These are phyloP conservation scores for Leptinotarsa lineolata DNA, from an alignment of 1,140 invertebrate species.

Conservation along the genomic window DNA sequence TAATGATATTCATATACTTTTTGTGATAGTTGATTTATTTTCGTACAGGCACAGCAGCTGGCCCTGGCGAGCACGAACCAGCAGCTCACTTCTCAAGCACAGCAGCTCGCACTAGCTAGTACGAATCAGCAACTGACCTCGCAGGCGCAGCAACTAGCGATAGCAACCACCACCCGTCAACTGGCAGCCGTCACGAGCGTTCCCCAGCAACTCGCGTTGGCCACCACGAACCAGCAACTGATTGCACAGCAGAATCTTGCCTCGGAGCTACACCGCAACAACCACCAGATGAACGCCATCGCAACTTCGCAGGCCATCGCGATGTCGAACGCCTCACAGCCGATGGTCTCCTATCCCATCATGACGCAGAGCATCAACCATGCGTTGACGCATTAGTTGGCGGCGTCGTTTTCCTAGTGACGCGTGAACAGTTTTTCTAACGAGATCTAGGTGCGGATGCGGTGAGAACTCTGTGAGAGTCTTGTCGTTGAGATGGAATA, in stretches of 20 bases:
- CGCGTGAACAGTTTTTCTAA: not conserved
- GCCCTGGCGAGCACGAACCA: conserved; percentile 47
- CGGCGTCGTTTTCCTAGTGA: conserved; percentile 10
- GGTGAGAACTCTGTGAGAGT: no score
- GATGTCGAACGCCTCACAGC: conserved; percentile 62
- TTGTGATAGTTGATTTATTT: conserved; percentile 33
- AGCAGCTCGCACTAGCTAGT: conserved; percentile 47
- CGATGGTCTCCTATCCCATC: conserved; percentile 74
- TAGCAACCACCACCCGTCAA: conserved; percentile 50
- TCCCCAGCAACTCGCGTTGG: conserved; percentile 46
- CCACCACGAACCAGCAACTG: conserved; percentile 40
- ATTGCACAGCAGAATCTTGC: conserved; percentile 52
- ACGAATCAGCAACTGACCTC: conserved; percentile 47
- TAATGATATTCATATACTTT: no score
- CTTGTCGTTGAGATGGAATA: no score
- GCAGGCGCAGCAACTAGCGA: conserved; percentile 45
- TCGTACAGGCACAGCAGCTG: conserved; percentile 46
- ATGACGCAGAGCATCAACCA: conserved; percentile 64
- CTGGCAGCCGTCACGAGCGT: conserved; percentile 48
- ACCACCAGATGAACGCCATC: conserved; percentile 52
- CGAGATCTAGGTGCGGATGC: no score
- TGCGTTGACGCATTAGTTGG: conserved; percentile 41
- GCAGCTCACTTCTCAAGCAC: conserved; percentile 47
- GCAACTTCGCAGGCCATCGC: conserved; percentile 59
- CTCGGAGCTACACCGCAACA: conserved; percentile 47